Percentiles rank a stretch among this genome's conserved stretches.
phyloP scores from a whole-genome alignment of 2,113 vertebrate genomes.

The Candoia aspera region DNA sequence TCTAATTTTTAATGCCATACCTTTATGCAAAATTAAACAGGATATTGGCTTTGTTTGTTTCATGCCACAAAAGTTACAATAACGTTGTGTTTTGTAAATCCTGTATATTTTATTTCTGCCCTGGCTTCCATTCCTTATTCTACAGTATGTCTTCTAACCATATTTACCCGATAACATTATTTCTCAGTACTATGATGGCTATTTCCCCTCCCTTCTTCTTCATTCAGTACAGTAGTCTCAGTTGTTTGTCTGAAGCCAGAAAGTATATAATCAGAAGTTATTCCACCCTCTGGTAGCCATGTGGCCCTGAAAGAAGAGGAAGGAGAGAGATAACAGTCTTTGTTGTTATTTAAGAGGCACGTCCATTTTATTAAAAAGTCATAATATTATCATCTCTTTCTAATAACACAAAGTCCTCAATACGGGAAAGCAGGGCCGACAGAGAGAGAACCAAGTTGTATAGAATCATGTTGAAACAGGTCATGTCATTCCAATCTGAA shows the following conservation, averaged over 20 bases:
- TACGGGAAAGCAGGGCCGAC: neutral
- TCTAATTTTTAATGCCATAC: constrained; percentile 10
- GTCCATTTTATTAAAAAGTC: neutral
- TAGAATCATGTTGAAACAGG: neutral
- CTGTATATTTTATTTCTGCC: constrained; percentile 39
- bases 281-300: neutral
- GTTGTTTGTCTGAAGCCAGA: constrained; percentile 27
- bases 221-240: neutral
- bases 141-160: constrained; percentile 35
- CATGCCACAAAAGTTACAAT: neutral
- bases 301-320: neutral
- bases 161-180: constrained; percentile 24
- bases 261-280: constrained; percentile 17
- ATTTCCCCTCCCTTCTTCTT: constrained; percentile 20
- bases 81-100: constrained; percentile 17
- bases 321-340: neutral
- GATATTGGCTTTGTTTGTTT: constrained; percentile 23
- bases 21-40: constrained; percentile 6
- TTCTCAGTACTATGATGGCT: neutral
- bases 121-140: constrained; percentile 40
- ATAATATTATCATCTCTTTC: constrained; percentile 23
- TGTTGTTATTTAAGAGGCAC: constrained; percentile 28
- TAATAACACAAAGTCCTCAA: constrained; percentile 22
- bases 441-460: neutral
- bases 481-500: neutral